phyloP scores from a whole-genome alignment of 2,113 vertebrate species.

The Gymnobelideus leadbeateri region DNA sequence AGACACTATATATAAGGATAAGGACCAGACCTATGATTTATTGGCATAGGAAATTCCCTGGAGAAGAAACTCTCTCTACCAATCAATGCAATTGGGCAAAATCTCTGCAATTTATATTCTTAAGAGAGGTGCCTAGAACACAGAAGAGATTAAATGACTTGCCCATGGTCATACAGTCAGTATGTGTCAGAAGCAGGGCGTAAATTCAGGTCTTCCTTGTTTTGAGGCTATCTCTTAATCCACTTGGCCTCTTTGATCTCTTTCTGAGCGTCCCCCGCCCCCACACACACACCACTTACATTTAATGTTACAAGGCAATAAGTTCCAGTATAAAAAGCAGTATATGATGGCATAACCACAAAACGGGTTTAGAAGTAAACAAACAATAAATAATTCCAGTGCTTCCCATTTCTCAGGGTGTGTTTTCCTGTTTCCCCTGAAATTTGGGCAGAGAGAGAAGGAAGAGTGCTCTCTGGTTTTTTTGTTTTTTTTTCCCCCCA shows the following conservation, averaged over 20 bases:
- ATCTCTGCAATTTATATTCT: neutral
- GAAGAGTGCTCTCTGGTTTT: neutral
- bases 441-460: neutral
- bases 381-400: neutral
- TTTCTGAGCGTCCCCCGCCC: no score
- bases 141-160: neutral
- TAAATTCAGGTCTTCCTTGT: neutral
- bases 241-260: neutral
- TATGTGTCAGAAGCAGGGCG: neutral
- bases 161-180: neutral
- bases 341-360: neutral
- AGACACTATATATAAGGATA: neutral
- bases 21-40: no score
- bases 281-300: no score
- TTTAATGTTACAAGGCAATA: neutral
- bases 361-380: neutral
- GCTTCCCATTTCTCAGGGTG: neutral
- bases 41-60: no score
- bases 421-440: neutral
- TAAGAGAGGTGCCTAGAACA: neutral
- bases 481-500: no score
- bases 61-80: neutral
- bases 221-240: neutral
- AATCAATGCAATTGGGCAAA: neutral
- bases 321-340: neutral